Evolutionary conservation across 2,797 vertebrate species (phyloP).

Genomic region (Cephalopachus bancanus): DNA sequence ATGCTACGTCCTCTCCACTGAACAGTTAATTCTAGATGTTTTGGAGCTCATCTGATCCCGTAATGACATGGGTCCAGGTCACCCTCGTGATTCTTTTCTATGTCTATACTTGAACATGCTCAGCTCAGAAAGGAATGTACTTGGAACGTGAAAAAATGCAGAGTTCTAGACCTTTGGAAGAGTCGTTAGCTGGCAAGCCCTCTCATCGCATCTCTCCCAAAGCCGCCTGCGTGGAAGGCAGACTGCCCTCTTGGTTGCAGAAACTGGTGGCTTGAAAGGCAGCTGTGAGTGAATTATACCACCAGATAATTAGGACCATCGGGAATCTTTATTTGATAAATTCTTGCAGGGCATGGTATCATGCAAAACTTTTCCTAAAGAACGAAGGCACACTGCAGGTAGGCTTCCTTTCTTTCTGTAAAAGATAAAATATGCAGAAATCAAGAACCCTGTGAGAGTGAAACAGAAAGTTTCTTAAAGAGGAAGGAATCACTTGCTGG

Average conservation of each 20-base stretch:
- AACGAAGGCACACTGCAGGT: constrained; percentile 45
- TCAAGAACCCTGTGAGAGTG: neutral
- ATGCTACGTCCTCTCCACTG: neutral
- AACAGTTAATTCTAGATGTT: constrained; percentile 7
- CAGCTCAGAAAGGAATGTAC: constrained; percentile 27
- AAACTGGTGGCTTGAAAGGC: constrained; percentile 67
- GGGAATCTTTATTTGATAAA: constrained; percentile 31
- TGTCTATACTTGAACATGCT: neutral
- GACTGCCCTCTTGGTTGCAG: neutral
- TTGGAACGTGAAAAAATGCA: constrained; percentile 52
- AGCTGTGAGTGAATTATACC: constrained; percentile 62
- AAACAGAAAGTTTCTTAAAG: constrained; percentile 4
- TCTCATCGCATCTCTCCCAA: constrained; percentile 63
- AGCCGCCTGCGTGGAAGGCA: constrained; percentile 63
- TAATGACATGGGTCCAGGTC: neutral
- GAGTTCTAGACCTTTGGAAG: neutral
- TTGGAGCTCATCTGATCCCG: constrained; percentile 5
- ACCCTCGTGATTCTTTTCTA: neutral
- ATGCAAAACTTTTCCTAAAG: constrained; percentile 65
- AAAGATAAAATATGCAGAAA: constrained; percentile 24
- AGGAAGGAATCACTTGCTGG: neutral
- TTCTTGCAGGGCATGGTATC: constrained; percentile 30
- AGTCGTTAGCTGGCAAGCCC: neutral
- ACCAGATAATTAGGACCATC: constrained; percentile 65
- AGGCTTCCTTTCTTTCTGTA: neutral